A percentile compares a stretch with the other conserved stretches of the same genome.
Conservation (phyloP, 2,113 vertebrate genomes). For the Pipra filicauda region DNA sequence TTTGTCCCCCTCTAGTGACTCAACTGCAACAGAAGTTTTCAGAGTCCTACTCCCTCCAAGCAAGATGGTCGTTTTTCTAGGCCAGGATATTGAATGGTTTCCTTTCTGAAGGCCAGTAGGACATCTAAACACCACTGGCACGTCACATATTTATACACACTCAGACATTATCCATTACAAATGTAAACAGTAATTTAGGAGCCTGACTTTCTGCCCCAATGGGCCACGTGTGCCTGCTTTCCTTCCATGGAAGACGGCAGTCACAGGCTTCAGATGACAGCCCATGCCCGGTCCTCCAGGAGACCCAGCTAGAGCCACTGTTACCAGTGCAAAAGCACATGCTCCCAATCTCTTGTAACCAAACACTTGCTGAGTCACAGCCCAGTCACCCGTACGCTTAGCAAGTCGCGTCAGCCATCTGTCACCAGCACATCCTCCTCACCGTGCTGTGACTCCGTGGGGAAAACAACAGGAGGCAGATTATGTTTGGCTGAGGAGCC, state of each 20-base stretch:
- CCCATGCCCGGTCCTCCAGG: background rate
- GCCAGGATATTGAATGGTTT: background rate
- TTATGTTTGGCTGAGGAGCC: background rate
- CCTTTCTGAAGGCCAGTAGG: background rate
- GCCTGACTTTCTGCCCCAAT: background rate
- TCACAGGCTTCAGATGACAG: background rate
- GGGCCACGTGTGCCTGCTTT: background rate
- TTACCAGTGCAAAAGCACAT: background rate
- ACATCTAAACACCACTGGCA: background rate
- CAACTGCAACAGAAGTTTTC: background rate
- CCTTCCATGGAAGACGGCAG: background rate
- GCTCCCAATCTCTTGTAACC: constrained; percentile 13
- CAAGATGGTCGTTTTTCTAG: background rate
- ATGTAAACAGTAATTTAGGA: constrained; percentile 24
- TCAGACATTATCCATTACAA: background rate
- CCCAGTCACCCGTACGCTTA: constrained; percentile 30
- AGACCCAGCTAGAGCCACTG: background rate
- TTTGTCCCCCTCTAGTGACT: constrained; percentile 70
- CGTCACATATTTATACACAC: background rate
- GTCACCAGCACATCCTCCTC: constrained; percentile 66
- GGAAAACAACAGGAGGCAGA: constrained; percentile 51
- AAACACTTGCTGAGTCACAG: constrained; percentile 67
- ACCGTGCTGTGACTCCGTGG: constrained; percentile 5
- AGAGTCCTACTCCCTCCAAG: background rate
- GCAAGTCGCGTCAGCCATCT: constrained; percentile 39